phyloP scores from a whole-genome alignment of 2,113 vertebrate species.

The Okapia johnstoni region DNA sequence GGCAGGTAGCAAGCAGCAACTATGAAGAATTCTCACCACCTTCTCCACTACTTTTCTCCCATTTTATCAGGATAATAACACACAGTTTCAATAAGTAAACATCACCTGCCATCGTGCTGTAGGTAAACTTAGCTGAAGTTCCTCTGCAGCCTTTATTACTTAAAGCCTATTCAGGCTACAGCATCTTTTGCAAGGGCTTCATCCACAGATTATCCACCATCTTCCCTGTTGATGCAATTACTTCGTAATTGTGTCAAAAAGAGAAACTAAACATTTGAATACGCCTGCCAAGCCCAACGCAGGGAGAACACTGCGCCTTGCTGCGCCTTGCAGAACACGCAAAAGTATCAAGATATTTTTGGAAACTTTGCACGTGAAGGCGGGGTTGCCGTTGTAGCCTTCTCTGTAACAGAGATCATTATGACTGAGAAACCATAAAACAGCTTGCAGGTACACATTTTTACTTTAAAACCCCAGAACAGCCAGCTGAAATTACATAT shows the following conservation, averaged over 20 bases:
- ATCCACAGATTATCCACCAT: slow-evolving; percentile 61
- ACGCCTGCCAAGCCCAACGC: slow-evolving; percentile 70
- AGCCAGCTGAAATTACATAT: slow-evolving; percentile 83
- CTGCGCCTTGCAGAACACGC: slow-evolving; percentile 73
- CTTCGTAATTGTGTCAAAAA: slow-evolving; percentile 73
- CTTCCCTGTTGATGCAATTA: slow-evolving; percentile 68
- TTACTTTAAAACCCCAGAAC: slow-evolving; percentile 82
- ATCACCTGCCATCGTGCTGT: slow-evolving; percentile 38
- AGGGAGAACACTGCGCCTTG: slow-evolving; percentile 70
- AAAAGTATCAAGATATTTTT: slow-evolving; percentile 79
- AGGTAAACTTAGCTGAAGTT: slow-evolving; percentile 41
- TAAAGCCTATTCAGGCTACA: neutral
- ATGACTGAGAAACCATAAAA: slow-evolving; percentile 83
- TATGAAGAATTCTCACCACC: slow-evolving; percentile 75
- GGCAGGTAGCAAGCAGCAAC: slow-evolving; percentile 74
- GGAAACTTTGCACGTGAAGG: slow-evolving; percentile 75
- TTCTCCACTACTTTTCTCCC: slow-evolving; percentile 66
- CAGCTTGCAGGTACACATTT: slow-evolving; percentile 89
- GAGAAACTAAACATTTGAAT: slow-evolving; percentile 78
- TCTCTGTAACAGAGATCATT: slow-evolving; percentile 84
- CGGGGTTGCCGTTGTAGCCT: slow-evolving; percentile 79
- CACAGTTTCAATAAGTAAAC: slow-evolving; percentile 55
- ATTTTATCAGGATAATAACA: slow-evolving; percentile 57
- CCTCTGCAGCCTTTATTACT: slow-evolving; percentile 48
- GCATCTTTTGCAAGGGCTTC: slow-evolving; percentile 51